Evolutionary conservation across 1,140 invertebrate species (phyloP), one percentile per base, ranked within the genome.

Genomic region (Bombus waltoni): DNA sequence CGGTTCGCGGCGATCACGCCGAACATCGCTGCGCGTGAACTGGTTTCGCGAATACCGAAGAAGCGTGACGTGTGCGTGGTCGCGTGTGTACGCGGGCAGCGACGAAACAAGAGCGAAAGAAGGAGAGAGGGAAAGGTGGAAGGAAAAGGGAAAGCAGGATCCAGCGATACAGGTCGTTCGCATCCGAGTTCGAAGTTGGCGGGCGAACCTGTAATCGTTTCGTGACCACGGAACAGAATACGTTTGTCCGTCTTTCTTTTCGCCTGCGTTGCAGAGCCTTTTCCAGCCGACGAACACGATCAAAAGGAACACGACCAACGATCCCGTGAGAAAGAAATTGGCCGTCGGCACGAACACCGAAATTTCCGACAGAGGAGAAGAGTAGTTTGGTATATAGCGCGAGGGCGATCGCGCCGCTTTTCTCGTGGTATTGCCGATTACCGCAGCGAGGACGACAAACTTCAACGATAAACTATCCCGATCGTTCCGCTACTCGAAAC

Each of bases 21-120:
- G 59, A 83, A 87, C 91, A 93, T 92, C 90, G 85, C 90, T 83
- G 86, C 83, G 85, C 88, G 90, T 93, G 93, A 93, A 94, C 92
- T 93, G 92, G 92, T 94, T 94, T 93, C 86, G 87, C 91, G 88
- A 81, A 92, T 90, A 87, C 88, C 87, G 84, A 83, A 53, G 68
- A 66, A 81, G 44, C 72, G 66, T 83, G 80, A 59, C 81, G 81
- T 83, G 85, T 72, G 72, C 72, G 62, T 79, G 78, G 38, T 47
- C 65, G 71, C 62, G 72, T 42, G 70, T 47, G 71, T 53, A 74
- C 47, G 72, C 35, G 42, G 81, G 83, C 35, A 66, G 42, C 38
- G 35, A 32, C 42, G 81, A 78, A 83, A 85, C 79, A 81, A 84
- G 89, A 81, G 84, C 79, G 86, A 73, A 71, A 25, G 28, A 40